These are phyloP conservation scores for Trissoscelio sp. DNA, from an alignment of 2,888 invertebrate genomes.

Conservation along the genomic window DNA sequence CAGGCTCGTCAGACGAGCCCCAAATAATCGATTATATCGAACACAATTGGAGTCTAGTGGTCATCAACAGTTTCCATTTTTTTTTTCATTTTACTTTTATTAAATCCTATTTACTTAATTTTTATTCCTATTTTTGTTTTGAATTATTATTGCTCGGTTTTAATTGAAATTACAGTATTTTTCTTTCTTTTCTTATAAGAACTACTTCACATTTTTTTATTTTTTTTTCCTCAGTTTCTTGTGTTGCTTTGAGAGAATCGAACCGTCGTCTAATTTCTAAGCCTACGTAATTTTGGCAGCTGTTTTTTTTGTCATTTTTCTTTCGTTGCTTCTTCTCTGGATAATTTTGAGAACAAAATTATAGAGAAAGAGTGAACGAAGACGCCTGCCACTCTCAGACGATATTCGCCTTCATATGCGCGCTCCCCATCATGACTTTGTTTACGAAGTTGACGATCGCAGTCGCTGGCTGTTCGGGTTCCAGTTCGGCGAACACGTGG, in stretches of 20 bases:
- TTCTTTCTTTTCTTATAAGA: no score
- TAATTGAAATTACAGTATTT: no score
- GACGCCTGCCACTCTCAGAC: slow-evolving; percentile 80
- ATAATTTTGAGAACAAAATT: slow-evolving; percentile 58
- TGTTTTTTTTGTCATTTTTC: slow-evolving; percentile 16
- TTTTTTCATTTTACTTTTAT: neutral
- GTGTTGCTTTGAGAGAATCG: slow-evolving; percentile 11
- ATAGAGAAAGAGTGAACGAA: slow-evolving; percentile 55
- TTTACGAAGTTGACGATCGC: slow-evolving; percentile 96
- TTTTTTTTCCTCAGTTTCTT: no score
- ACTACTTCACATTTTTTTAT: no score
- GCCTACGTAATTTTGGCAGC: slow-evolving; percentile 64
- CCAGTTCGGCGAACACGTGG: slow-evolving; percentile 98
- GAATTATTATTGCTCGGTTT: slow-evolving; percentile 17
- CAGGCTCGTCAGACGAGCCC: slow-evolving; percentile 44
- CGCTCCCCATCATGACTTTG: slow-evolving; percentile 88
- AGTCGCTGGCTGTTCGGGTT: slow-evolving; percentile 96
- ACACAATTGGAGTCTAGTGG: slow-evolving; percentile 67
- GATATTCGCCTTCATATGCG: slow-evolving; percentile 84
- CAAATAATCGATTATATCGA: slow-evolving; percentile 63
- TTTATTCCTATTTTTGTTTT: slow-evolving; percentile 13
- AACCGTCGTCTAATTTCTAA: slow-evolving; percentile 57
- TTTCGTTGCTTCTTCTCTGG: slow-evolving; percentile 31
- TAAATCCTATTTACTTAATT: neutral
- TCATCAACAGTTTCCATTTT: slow-evolving; percentile 51